Evolutionary conservation across 2,888 invertebrate genomes (phyloP), one percentile per base, ranked within the genome.

Genomic region (Hedya salicella): DNA sequence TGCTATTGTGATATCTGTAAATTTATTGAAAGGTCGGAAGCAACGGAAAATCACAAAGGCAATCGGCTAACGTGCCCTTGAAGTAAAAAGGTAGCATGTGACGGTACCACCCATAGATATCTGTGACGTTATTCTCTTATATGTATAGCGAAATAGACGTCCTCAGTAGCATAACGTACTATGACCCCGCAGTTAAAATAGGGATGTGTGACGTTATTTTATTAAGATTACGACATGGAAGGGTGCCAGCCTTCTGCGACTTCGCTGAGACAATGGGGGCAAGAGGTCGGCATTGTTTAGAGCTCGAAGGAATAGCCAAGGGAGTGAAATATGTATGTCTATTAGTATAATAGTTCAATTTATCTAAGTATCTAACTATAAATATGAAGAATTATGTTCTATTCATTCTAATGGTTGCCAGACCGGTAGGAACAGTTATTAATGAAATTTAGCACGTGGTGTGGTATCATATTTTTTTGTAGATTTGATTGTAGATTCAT

Each of bases 21-120:
- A 73, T 74, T 70, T 71, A 69, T 68, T 54, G 44, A 60, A 62
- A 65, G 60, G 74, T 71, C 72, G 71, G 74, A 63, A 78, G 80
- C 82, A 82, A 82, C 80, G 89, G 90, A 90, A 89, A 89, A 88
- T 87, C 81, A 85, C 85, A 25, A 25, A 25, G 67, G 69, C 66
- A 65, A n/a, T n/a, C n/a, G n/a, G 68, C 66, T 25, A 78, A 78
- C 84, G 87, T 85, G 13, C n/a, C 11, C 6, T 52, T 17, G 9
- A 5, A 36, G 17, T 11, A 52, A n/a, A 30, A 49, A 17, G 30
- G 16, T 17, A 32, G 17, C 13, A 52, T 17, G 17, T 36, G 36
- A 13, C 17, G 17, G 0, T 11, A 14, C 1, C 16, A 17, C n/a
- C 13, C 13, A 17, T 52, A 52, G 36, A 52, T 13, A 52, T 13